Evolutionary conservation across 2,888 invertebrate species (phyloP).

Genomic region (Hetaerina titia): DNA sequence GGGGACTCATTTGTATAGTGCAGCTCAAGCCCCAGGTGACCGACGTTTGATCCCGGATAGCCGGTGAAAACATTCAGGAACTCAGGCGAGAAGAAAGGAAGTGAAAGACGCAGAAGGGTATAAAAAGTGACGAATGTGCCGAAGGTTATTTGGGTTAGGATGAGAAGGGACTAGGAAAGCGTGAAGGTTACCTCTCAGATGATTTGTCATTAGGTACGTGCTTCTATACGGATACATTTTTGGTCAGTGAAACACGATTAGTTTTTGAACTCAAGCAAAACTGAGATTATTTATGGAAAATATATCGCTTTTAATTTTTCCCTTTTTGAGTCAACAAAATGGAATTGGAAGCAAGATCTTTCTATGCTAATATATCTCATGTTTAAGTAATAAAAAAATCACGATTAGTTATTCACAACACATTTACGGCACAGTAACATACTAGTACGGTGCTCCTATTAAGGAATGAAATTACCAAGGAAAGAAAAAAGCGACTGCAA

Average conservation of each 20-base stretch:
- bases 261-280: background rate
- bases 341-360: too few relatives aligned
- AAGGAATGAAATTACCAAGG: too few relatives aligned
- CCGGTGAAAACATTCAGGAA: background rate
- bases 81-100: background rate
- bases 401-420: too few relatives aligned
- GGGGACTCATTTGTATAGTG: background rate
- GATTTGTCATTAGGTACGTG: background rate
- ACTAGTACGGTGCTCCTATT: too few relatives aligned
- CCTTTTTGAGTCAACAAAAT: too few relatives aligned
- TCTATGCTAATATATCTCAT: too few relatives aligned
- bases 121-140: background rate
- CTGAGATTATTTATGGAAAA: too few relatives aligned
- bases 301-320: too few relatives aligned
- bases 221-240: background rate
- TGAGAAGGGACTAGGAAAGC: background rate
- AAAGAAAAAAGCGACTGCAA: too few relatives aligned
- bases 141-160: background rate
- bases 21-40: background rate
- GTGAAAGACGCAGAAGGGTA: background rate
- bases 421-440: too few relatives aligned
- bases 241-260: background rate
- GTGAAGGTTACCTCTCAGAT: background rate
- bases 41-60: background rate
- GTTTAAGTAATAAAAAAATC: too few relatives aligned